phyloP scores from a whole-genome alignment of 1,140 invertebrate species.

The Sycobia sp. region DNA sequence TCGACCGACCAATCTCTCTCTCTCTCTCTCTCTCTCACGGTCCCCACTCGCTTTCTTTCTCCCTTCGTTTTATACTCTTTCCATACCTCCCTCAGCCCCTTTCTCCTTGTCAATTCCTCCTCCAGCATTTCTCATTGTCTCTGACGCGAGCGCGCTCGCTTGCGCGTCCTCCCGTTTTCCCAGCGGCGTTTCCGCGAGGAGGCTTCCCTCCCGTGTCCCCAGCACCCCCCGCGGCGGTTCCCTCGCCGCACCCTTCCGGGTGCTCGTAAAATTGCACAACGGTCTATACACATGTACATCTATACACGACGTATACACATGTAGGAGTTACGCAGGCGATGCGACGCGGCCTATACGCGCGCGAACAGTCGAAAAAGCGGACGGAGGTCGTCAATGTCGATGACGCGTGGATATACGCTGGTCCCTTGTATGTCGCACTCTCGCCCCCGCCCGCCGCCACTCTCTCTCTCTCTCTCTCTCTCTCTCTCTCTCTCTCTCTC shows the following conservation, averaged over 20 bases:
- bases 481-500: background rate
- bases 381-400: constrained; percentile 60
- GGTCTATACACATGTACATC: too few species aligned
- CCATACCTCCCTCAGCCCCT: too few species aligned
- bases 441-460: constrained; percentile 7
- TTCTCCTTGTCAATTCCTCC: background rate
- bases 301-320: too few species aligned
- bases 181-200: constrained; percentile 6
- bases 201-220: background rate
- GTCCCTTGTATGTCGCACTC: background rate
- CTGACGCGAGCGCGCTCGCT: too few species aligned
- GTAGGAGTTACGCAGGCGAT: constrained; percentile 16
- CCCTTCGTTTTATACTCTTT: too few species aligned
- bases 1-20: too few species aligned
- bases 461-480: constrained; percentile 1
- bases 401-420: constrained; percentile 59
- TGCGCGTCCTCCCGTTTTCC: too few species aligned
- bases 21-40: background rate
- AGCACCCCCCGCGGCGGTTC: background rate
- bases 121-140: too few species aligned
- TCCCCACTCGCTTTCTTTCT: background rate
- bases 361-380: constrained; percentile 38
- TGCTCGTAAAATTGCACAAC: constrained; percentile 25
- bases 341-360: background rate
- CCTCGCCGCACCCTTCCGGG: too few species aligned